Conservation (phyloP, 2,888 invertebrate genomes). For the Stenolophus ochropezus region DNA sequence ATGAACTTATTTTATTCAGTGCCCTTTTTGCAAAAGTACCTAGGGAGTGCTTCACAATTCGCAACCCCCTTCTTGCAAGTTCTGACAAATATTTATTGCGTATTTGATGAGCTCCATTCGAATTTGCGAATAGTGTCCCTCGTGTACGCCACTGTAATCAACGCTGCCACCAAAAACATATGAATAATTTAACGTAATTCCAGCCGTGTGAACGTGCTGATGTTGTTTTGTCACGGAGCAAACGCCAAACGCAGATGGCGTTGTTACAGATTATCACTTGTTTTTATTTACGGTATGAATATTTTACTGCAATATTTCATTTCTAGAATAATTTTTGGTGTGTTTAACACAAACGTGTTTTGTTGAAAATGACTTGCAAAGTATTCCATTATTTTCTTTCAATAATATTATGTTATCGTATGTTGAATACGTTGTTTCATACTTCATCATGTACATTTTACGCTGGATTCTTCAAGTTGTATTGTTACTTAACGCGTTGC, state of each 20-base stretch:
- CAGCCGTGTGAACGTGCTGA: constrained; percentile 48
- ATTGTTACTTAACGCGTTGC: neutral
- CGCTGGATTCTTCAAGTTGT: neutral
- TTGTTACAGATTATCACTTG: constrained; percentile 47
- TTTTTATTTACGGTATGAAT: constrained; percentile 35
- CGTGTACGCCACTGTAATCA: constrained; percentile 41
- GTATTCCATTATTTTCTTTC: neutral
- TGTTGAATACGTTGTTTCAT: neutral
- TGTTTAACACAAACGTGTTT: neutral
- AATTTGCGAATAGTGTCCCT: constrained; percentile 17
- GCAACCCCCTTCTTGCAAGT: neutral
- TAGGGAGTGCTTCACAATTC: neutral
- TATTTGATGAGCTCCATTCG: constrained; percentile 43
- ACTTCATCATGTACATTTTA: neutral
- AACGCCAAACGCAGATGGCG: constrained; percentile 35
- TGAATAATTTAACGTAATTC: constrained; percentile 57
- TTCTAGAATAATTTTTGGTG: constrained; percentile 6
- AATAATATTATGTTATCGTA: neutral
- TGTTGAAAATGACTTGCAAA: neutral
- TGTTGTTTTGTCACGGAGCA: constrained; percentile 22
- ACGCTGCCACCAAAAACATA: constrained; percentile 28
- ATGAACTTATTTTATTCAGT: no score
- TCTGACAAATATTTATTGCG: constrained; percentile 40
- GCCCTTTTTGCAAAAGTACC: neutral
- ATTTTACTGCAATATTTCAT: constrained; percentile 22